These are phyloP conservation scores for Thinocorus orbignyianus DNA, from an alignment of 2,113 vertebrate species.

Conservation along the genomic window DNA sequence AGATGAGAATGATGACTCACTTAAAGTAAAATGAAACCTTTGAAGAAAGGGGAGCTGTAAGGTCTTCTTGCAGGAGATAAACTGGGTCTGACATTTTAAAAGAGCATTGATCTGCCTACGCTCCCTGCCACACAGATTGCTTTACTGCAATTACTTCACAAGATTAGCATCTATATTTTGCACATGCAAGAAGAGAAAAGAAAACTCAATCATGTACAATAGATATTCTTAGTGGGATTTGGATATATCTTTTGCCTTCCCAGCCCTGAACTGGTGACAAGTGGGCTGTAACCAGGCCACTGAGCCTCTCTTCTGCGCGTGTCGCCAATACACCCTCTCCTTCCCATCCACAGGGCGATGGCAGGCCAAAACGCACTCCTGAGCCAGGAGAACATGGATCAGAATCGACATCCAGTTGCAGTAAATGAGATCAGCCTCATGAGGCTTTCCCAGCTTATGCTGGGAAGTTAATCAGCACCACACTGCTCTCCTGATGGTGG, in stretches of 20 bases:
- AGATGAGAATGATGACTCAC: neutral
- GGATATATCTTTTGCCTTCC: neutral
- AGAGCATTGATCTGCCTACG: neutral
- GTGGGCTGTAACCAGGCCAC: neutral
- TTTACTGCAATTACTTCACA: neutral
- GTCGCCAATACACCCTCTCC: neutral
- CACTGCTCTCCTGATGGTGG: accelerated
- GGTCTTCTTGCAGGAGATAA: neutral
- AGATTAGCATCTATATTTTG: neutral
- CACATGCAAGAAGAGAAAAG: neutral
- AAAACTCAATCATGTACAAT: neutral
- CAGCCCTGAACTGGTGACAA: neutral
- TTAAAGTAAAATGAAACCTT: neutral
- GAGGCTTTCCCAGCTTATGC: neutral
- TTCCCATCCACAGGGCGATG: accelerated
- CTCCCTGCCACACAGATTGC: neutral
- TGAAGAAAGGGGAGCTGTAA: neutral
- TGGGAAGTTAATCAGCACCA: neutral
- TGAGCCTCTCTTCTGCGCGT: neutral
- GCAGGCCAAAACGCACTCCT: neutral
- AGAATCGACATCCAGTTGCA: neutral
- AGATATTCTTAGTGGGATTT: neutral
- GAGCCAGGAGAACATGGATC: neutral
- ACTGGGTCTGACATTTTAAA: neutral
- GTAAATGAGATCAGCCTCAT: neutral